Evolutionary conservation across 2,113 vertebrate genomes (phyloP).

Genomic region (Ploceus nigricollis): DNA sequence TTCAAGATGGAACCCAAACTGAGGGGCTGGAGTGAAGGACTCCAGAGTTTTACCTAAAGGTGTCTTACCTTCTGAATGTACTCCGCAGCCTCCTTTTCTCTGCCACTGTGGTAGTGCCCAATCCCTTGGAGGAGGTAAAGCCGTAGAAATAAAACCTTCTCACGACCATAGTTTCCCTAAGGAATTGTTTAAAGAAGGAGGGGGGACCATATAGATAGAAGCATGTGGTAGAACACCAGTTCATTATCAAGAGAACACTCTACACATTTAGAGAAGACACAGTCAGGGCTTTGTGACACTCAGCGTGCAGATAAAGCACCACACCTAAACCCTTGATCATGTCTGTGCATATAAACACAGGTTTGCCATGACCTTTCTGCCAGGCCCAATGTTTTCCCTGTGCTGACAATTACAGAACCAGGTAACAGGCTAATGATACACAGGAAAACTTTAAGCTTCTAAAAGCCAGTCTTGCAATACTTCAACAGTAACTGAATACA

Average conservation of each 20-base stretch:
- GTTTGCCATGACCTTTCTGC: background rate
- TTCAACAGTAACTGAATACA: background rate
- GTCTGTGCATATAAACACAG: background rate
- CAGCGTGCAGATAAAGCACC: background rate
- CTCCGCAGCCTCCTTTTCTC: constrained; percentile 77
- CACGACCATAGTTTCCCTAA: constrained; percentile 90
- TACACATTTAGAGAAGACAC: background rate
- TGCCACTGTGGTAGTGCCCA: constrained; percentile 84
- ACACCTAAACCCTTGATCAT: background rate
- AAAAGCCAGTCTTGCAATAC: background rate
- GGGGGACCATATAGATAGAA: background rate
- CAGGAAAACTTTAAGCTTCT: background rate
- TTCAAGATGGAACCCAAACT: background rate
- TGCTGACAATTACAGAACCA: background rate
- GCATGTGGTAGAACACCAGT: background rate
- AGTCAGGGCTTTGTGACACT: background rate
- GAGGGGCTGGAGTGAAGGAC: background rate
- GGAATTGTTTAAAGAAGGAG: background rate
- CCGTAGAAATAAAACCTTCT: constrained; percentile 91
- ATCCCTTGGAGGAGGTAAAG: constrained; percentile 93
- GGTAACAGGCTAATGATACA: background rate
- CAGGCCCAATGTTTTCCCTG: background rate
- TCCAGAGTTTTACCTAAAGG: background rate
- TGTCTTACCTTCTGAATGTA: constrained; percentile 80
- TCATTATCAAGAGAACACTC: background rate